Evolutionary conservation across 1,140 invertebrate species (phyloP), one percentile per base, ranked within the genome.

Genomic region (Chrysoperla carnea): DNA sequence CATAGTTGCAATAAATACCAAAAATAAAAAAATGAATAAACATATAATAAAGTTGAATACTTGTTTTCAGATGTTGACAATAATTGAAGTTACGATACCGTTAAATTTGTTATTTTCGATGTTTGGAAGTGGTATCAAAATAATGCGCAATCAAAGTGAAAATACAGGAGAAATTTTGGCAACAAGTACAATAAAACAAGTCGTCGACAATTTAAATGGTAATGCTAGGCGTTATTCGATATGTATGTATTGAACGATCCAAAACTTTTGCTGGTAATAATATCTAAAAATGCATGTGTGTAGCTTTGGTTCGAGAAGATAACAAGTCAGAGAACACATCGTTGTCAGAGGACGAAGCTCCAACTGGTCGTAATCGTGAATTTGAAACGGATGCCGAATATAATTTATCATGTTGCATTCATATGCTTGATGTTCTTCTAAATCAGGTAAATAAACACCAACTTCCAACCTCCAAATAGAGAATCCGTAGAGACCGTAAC

Each of bases 401-500:
- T 29, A 85, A 85, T 58, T 64, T 96, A 6, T 86, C 85, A 4
- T 95, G 92, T 54, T 95, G 89, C 59, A 88, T 97, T 46, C 72
- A 97, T 3, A 97, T 97, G 91, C 65, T 97, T 41, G 94, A 98
- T 60, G 81, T 97, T 47, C 62, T 95, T 31, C 63, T 95, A 4
- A 94, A 94, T 68, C 94, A 99, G 70, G 84, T 88, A 46, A 43
- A 33, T 42, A 11, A 37, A 15, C n/a, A n/a, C n/a, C n/a, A n/a
- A n/a, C n/a, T n/a, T n/a, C n/a, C n/a, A n/a, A 7, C n/a, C 11
- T 36, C 36, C 14, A 41, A 8, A 41, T 12, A 29, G 7, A 9
- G 15, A 31, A 29, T n/a, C n/a, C n/a, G n/a, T n/a, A n/a, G n/a
- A n/a, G n/a, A n/a, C n/a, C n/a, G n/a, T n/a, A n/a, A n/a, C n/a